Base-by-base conservation (phyloP, 2,888 invertebrate species). In the Diogma glabrata region DNA sequence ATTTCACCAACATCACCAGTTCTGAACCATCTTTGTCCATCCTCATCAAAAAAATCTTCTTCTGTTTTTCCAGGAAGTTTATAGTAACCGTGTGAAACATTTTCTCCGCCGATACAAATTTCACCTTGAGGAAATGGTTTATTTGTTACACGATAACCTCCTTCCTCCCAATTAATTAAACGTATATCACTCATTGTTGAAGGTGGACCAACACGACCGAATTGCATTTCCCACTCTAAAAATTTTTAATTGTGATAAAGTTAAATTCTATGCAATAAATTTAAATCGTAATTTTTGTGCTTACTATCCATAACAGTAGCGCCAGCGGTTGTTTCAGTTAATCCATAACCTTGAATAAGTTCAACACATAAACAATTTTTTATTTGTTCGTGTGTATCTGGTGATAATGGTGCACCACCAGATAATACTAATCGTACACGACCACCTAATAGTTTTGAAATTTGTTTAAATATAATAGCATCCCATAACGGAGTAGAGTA, bases 1-100 rank as follows among this genome's bases (percentile, higher is more conserved):
- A 96, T 75, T 74, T 95, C 93, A 3, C 88, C 95, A 69, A 99
- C 87, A 71, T 99, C 99, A 2, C 99, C 99, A 14, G 94, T 92
- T 61, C 82, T 83, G 76, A 99, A 99, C 91, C 95, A 99, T 58
- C 87, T 76, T 55, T 77, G 78, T 1, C 88, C 93, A 60, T 84
- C 84, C 55, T 78, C 78, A 55, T 82, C 80, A 61, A 87, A 84
- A 73, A 94, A 94, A 63, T 95, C 94, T 63, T 92, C 92, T 54
- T 78, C 78, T 4, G 92, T 89, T 72, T 93, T 92, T 53, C 83
- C 84, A 1, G 86, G 81, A 61, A 88, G 80, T 70, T 91, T 92
- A 74, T 89, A 96, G 72, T 99, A 99, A 43, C 97, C 99, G 55
- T 82, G 77, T 14, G 93, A 88, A 49, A 99, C 88, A 64, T 89